These are phyloP conservation scores for Rhodophaea formosa DNA, from an alignment of 2,888 invertebrate genomes.

Conservation along the genomic window DNA sequence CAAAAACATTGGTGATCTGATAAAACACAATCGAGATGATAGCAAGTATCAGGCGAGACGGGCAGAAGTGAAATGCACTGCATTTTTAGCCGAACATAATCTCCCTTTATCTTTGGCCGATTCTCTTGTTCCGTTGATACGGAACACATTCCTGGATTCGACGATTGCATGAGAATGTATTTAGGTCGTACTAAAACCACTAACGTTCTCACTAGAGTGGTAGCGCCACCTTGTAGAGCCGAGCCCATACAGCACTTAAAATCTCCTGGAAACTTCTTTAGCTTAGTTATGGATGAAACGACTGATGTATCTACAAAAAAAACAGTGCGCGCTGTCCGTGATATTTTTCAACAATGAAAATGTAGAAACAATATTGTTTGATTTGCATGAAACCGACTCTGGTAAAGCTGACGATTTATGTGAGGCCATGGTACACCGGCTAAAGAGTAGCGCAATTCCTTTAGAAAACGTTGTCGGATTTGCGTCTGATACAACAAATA, in stretches of 20 bases:
- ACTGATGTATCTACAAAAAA: constrained; percentile 8
- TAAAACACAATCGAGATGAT: not conserved
- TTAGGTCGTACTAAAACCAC: constrained; percentile 6
- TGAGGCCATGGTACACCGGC: not conserved
- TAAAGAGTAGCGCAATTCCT: constrained; percentile 22
- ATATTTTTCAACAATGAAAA: not conserved
- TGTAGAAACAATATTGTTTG: constrained; percentile 1
- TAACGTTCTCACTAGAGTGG: not conserved
- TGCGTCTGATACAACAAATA: too few relatives aligned
- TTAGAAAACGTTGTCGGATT: too few relatives aligned
- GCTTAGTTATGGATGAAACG: constrained; percentile 4
- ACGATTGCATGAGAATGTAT: not conserved
- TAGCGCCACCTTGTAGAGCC: not conserved
- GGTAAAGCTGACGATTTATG: constrained; percentile 25
- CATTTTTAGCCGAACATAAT: not conserved
- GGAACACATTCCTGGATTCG: not conserved
- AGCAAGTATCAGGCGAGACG: constrained; percentile 1
- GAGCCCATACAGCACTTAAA: not conserved
- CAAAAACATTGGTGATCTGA: not conserved
- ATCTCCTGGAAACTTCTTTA: not conserved
- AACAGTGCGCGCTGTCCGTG: constrained; percentile 9
- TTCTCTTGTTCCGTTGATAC: constrained; percentile 1
- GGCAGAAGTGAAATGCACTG: constrained; percentile 1
- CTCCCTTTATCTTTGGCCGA: not conserved
- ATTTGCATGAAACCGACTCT: constrained; percentile 23